Conservation (phyloP, 2,797 vertebrate species). For the Sebastes trivittatus region DNA sequence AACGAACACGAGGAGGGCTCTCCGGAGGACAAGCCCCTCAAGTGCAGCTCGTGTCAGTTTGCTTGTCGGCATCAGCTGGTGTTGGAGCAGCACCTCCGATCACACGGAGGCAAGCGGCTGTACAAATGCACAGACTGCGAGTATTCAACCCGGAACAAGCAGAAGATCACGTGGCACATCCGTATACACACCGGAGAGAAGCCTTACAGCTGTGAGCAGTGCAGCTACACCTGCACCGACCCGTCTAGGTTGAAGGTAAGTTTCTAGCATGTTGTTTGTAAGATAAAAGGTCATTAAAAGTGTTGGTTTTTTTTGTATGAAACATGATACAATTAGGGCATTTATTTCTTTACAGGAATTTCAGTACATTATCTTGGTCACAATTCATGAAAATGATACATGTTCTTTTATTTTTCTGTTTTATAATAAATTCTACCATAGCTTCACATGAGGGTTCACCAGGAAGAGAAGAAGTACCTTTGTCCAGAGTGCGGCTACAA, state of each 20-base stretch:
- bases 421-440: constrained; percentile 48
- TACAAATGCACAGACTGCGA: constrained; percentile 94
- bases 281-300: too few species aligned
- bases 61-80: constrained; percentile 90
- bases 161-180: constrained; percentile 98
- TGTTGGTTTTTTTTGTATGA: not conserved
- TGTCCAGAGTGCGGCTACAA: constrained; percentile 98
- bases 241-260: constrained; percentile 94
- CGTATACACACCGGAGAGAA: constrained; percentile 97
- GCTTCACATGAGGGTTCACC: constrained; percentile 98
- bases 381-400: not conserved
- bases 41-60: constrained; percentile 89
- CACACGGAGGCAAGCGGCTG: constrained; percentile 89
- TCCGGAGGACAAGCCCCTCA: constrained; percentile 79
- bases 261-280: not conserved
- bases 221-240: constrained; percentile 91
- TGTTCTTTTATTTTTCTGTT: not conserved
- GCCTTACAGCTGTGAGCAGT: constrained; percentile 93
- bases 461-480: constrained; percentile 95
- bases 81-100: constrained; percentile 93
- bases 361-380: not conserved
- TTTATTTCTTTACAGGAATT: not conserved
- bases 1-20: constrained; percentile 85
- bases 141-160: constrained; percentile 92
- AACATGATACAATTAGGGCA: not conserved